Evolutionary conservation across 2,113 vertebrate species (phyloP), one percentile per base, ranked within the genome.

Genomic region (Telmatochromis brachygnathus): DNA sequence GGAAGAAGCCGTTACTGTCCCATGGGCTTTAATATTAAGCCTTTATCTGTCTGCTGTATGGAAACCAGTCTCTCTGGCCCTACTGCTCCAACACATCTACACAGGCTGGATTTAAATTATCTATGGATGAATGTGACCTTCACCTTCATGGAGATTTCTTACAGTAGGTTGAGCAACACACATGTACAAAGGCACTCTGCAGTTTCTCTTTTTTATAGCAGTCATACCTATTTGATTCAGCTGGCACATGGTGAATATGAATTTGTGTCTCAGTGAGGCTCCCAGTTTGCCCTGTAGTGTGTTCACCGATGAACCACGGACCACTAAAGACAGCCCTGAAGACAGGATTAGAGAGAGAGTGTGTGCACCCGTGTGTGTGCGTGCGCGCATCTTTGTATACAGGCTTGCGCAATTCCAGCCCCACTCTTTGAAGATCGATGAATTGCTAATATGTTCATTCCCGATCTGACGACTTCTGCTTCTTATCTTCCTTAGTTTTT

Each of bases 401-500:
- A 88, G 83, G 86, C 73, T 62, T 47, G 85, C 90, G 56, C 39
- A 60, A 6, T 82, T 92, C 82, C 82, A 55, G 81, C 30, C 92
- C 91, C 90, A 39, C 79, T 55, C 84, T 96, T 94, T 94, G 83
- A 94, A 92, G 94, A 84, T 90, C 94, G 62, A 37, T 84, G 87
- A 92, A 96, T 92, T 91, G 84, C 85, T 90, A 90, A 93, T 91
- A 84, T 91, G 87, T 92, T 93, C 85, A 95, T 93, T 92, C 82
- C 91, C 70, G 33, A 81, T 30, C 28, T 9, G 30, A 53, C 19
- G 5, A 75, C 13, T 79, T 19, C 17, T 79, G 81, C 68, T 77
- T 60, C 10, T 84, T 45, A 17, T 87, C 39, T 15, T 42, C 28
- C 21, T 60, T 58, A 68, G 14, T 28, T 83, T 15, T 23, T 33